Evolutionary conservation across 2,888 invertebrate genomes (phyloP), one percentile per base, ranked within the genome.

Genomic region (Elegia similella): DNA sequence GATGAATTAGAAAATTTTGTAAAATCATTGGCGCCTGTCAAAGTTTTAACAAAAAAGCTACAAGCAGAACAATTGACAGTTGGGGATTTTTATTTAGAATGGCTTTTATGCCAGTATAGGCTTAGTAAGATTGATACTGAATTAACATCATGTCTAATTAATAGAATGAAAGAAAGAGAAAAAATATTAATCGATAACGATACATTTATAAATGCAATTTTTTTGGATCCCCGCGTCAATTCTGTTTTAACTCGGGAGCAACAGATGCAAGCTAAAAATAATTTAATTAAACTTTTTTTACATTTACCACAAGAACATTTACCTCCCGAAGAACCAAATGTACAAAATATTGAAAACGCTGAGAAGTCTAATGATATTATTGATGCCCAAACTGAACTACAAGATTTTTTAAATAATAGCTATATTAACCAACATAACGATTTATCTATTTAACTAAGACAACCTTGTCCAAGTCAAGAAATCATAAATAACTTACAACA

Each of bases 61-160:
- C 55, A 62, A 57, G 44, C 52, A 32, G 55, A 60, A 48, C 60
- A 60, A 48, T 34, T 59, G 23, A 58, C 59, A 55, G 58, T 57
- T 7, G 60, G 62, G 8, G 57, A 58, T 58, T 59, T 59, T 57
- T 62, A 60, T 50, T 6, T 60, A 7, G 55, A 53, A n/a, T 62
- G 59, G 62, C 56, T 60, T 56, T 32, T 52, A 38, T 62, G 62
- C 43, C 54, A 58, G 55, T 48, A 56, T 43, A 52, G 55, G 47
- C 52, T 59, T 17, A n/a, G 10, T 3, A 47, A 53, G 17, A 53
- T 56, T 47, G 47, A 16, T 16, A 53, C 59, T 12, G 17, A 29
- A 42, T 29, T 59, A 13, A 16, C 38, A 10, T 53, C 32, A 15
- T 17, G 17, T 17, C 10, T 52, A 46, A 29, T 52, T 52, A 42